Percentiles rank a stretch among this genome's conserved stretches.
Conservation (phyloP, 1,140 invertebrate genomes). For the Polyergus mexicanus region DNA sequence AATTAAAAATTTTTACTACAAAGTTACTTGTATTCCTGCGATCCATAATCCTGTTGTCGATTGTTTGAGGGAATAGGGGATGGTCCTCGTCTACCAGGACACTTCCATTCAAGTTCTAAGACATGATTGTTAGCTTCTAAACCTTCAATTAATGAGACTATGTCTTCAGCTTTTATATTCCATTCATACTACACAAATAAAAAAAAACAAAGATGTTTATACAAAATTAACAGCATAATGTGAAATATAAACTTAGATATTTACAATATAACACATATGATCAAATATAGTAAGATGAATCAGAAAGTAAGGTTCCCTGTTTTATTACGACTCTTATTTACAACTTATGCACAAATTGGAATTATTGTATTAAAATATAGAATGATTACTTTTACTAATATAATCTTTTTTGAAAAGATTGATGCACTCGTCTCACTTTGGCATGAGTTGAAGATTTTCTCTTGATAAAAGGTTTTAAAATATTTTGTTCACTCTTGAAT, state of each 20-base stretch:
- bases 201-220: conserved; percentile 31
- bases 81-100: conserved; percentile 88
- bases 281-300: neutral
- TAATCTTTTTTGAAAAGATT: no score
- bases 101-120: conserved; percentile 88
- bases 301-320: no score
- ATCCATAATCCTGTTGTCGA: conserved; percentile 80
- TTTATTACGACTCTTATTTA: no score
- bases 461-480: no score
- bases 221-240: neutral
- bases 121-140: conserved; percentile 87
- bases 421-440: no score
- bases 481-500: no score
- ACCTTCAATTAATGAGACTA: conserved; percentile 87
- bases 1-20: neutral
- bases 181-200: conserved; percentile 78
- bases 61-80: conserved; percentile 85
- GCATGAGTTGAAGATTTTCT: no score
- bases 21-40: conserved; percentile 83
- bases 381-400: no score
- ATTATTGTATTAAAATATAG: no score
- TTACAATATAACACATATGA: neutral
- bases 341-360: no score
- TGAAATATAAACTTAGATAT: neutral
- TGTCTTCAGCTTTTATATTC: conserved; percentile 84